phyloP scores from a whole-genome alignment of 2,113 vertebrate genomes.

The Carassius carassius region DNA sequence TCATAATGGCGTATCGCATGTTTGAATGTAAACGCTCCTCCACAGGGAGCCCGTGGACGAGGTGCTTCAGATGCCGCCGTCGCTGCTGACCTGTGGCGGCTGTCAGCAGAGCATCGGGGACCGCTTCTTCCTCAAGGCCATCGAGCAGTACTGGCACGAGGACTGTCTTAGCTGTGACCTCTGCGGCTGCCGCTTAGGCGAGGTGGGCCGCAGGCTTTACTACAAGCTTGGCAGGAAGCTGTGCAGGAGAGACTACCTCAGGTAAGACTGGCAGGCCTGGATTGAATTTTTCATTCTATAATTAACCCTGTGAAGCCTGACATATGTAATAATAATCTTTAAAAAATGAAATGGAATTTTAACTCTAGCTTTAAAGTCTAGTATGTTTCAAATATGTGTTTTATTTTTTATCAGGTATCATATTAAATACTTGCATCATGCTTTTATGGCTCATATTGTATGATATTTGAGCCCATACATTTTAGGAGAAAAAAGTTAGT shows the following conservation, averaged over 20 bases:
- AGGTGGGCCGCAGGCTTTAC: constrained; percentile 93
- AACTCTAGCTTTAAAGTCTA: too few species aligned
- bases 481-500: too few species aligned
- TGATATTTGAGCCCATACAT: too few species aligned
- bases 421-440: too few species aligned
- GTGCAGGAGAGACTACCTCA: constrained; percentile 96
- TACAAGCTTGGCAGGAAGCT: constrained; percentile 97
- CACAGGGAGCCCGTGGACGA: constrained; percentile 94
- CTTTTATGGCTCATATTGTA: too few species aligned
- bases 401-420: too few species aligned
- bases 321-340: too few species aligned
- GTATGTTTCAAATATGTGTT: too few species aligned
- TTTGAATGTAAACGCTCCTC: neutral
- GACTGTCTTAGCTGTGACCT: constrained; percentile 98
- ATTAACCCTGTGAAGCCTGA: neutral
- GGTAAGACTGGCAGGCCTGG: constrained; percentile 70
- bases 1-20: neutral
- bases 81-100: constrained; percentile 92
- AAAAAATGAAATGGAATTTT: too few species aligned
- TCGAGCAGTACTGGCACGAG: constrained; percentile 99
- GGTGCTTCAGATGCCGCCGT: constrained; percentile 95
- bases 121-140: constrained; percentile 98
- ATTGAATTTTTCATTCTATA: neutral
- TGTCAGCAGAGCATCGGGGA: constrained; percentile 99
- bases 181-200: constrained; percentile 93